phyloP scores from a whole-genome alignment of 2,113 vertebrate species.

The Muscicapa adusta region DNA sequence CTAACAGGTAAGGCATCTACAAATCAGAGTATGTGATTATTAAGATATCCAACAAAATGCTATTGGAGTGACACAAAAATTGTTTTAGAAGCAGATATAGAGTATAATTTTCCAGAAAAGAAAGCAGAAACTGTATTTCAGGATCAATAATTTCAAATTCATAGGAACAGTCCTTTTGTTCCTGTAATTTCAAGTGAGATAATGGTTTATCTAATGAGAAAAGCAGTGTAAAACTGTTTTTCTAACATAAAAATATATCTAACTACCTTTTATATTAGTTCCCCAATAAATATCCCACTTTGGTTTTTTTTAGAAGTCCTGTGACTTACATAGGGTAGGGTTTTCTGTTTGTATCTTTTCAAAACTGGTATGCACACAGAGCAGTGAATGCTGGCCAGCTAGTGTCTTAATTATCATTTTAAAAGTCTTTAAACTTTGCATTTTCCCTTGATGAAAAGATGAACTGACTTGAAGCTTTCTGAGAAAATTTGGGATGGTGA shows the following conservation, averaged over 20 bases:
- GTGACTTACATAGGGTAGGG: background rate
- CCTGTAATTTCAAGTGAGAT: background rate
- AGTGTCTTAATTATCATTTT: background rate
- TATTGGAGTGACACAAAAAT: background rate
- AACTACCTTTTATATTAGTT: background rate
- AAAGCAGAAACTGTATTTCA: background rate
- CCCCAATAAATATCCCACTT: background rate
- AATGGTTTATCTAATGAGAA: background rate
- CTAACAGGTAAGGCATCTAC: background rate
- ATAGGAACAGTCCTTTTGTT: background rate
- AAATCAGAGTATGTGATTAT: fast-evolving
- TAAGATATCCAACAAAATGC: background rate
- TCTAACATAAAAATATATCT: background rate
- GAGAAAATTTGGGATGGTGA: background rate
- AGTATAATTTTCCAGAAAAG: background rate
- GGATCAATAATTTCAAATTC: background rate
- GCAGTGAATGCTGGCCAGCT: background rate
- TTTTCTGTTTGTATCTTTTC: background rate
- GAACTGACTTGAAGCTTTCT: background rate
- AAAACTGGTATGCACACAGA: background rate
- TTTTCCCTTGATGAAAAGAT: background rate
- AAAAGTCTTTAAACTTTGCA: background rate
- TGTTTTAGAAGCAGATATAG: background rate
- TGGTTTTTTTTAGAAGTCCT: background rate
- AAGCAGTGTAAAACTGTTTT: background rate